Base-by-base conservation (phyloP, 2,797 vertebrate species). In the Atherinosoma microstoma region DNA sequence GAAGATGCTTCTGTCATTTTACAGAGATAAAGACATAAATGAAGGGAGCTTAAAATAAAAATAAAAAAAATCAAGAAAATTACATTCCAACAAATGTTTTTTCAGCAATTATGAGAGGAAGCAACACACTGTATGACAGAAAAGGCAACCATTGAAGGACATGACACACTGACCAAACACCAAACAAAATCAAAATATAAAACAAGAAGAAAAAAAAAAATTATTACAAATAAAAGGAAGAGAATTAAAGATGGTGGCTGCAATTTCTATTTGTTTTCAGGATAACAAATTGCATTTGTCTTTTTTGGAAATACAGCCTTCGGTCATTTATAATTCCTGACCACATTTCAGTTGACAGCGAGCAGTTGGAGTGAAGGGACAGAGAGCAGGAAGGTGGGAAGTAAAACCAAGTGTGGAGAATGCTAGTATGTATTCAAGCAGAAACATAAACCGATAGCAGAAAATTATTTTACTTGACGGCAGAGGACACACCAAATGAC, bases 401-500 rank as follows among this genome's bases (percentile, higher is more conserved):
- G 58, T 49, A 38, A 79, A 80, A 83, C 76, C 12, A 57, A 76
- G 72, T 60, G 35, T 75, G 73, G 38, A 76, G 67, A 72, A 70
- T n/a, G 45, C 71, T n/a, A 6, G 34, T 13, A 34, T 6, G 5
- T 53, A 62, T 76, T 79, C 64, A 62, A 58, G 73, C 78, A 87
- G 40, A 83, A 59, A 67, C 57, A 34, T 12, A 62, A 75, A 72
- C 68, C 22, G 34, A 59, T 40, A 67, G 65, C 9, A 20, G 58
- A 74, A 79, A 78, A 84, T 58, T 74, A 51, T 67, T 86, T 79
- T 53, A 51, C 72, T 65, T 83, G 84, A 87, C 65, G 29, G 84
- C 61, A 89, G 81, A 91, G 87, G 86, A 91, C 87, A 83, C 42
- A 13, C 61, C 18, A 73, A 80, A 70, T 66, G 77, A 87, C 86